phyloP scores from a whole-genome alignment of 2,113 vertebrate species.

The Rhinolophus sinicus region DNA sequence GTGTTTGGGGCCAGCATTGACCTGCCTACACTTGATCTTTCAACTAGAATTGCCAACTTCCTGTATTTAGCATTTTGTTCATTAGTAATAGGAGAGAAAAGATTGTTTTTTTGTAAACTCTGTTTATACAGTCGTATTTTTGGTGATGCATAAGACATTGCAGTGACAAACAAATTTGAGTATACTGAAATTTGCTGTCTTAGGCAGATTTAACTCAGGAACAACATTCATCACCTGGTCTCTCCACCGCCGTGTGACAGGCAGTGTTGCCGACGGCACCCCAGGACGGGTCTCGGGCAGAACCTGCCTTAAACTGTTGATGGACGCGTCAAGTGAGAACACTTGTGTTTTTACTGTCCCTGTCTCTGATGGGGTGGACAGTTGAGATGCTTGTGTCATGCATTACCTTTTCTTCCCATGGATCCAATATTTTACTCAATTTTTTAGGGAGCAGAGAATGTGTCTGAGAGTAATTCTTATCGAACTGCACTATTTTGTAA shows the following conservation, averaged over 20 bases:
- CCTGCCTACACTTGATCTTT: not conserved
- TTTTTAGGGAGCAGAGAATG: conserved; percentile 59
- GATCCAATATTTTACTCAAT: not conserved
- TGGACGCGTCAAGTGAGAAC: conserved; percentile 47
- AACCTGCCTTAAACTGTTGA: conserved; percentile 81
- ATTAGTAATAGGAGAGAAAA: not conserved
- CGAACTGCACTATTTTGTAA: conserved; percentile 60
- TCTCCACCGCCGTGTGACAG: conserved; percentile 23
- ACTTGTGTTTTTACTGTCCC: not conserved
- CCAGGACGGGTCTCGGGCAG: conserved; percentile 34
- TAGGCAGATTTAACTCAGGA: conserved; percentile 82
- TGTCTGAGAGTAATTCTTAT: conserved; percentile 40
- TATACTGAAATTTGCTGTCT: conserved; percentile 47
- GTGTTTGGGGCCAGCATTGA: not conserved
- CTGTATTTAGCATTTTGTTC: not conserved
- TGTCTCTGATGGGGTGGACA: not conserved
- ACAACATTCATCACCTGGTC: conserved; percentile 47
- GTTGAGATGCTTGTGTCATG: not conserved
- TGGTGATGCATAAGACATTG: not conserved
- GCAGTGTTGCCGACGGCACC: conserved; percentile 19
- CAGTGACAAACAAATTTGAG: conserved; percentile 31
- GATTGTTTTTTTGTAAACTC: not conserved
- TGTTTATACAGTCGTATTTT: not conserved
- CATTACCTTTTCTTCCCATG: conserved; percentile 34
- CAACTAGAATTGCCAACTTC: not conserved